A percentile compares a stretch with the other conserved stretches of the same genome.
Evolutionary conservation across 2,797 vertebrate species (phyloP).

Genomic region (Gobionotothen gibberifrons): DNA sequence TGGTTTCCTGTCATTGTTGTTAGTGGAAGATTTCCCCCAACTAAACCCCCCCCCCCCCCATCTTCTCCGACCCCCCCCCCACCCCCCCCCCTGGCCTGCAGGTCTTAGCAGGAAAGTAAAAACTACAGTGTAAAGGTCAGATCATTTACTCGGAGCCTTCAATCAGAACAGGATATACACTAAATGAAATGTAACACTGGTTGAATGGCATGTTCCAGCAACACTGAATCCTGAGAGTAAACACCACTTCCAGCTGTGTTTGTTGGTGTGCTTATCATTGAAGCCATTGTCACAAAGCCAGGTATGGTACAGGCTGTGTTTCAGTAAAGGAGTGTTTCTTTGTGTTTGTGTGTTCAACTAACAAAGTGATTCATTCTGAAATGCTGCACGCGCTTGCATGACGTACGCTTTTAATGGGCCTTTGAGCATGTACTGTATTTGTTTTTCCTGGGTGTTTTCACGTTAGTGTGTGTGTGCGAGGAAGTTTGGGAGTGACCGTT

Average conservation of each 20-base stretch:
- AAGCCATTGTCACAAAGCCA: slow-evolving; percentile 38
- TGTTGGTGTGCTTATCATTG: slow-evolving; percentile 19
- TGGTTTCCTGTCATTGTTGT: slow-evolving; percentile 83
- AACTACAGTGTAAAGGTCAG: background rate
- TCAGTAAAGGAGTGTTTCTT: slow-evolving; percentile 26
- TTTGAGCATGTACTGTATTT: slow-evolving; percentile 24
- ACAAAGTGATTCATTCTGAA: slow-evolving; percentile 34
- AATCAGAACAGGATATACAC: background rate
- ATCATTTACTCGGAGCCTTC: background rate
- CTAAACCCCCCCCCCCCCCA: background rate
- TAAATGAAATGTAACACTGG: background rate
- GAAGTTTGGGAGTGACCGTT: slow-evolving; percentile 33
- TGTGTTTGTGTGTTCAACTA: slow-evolving; percentile 50
- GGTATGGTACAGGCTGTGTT: slow-evolving; percentile 53
- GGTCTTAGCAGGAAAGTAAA: background rate
- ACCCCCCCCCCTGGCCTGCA: background rate
- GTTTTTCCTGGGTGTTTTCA: slow-evolving; percentile 24
- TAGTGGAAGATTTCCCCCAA: slow-evolving; percentile 47
- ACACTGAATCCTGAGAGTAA: slow-evolving; percentile 33
- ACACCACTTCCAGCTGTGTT: slow-evolving; percentile 31
- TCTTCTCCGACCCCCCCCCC: slow-evolving; percentile 38
- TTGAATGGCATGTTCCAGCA: slow-evolving; percentile 6
- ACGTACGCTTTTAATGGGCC: slow-evolving; percentile 1
- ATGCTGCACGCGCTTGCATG: background rate
- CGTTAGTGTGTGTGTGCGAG: background rate